phyloP scores from a whole-genome alignment of 2,797 vertebrate species.

The Oryzias sinensis region DNA sequence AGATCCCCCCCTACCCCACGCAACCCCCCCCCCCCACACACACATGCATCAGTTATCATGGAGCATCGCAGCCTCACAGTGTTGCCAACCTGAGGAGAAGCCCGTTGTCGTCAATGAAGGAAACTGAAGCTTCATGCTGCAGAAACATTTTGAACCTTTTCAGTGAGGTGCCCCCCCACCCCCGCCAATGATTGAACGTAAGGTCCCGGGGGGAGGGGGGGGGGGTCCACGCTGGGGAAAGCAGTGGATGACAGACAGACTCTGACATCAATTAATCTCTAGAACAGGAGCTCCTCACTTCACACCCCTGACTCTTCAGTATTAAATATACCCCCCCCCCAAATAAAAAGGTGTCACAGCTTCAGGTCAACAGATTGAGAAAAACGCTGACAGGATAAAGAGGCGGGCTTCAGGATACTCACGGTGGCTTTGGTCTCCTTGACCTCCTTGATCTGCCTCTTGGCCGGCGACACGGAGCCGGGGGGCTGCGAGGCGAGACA shows the following conservation, averaged over 20 bases:
- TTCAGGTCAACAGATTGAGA: conserved; percentile 32
- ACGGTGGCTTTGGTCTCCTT: conserved; percentile 90
- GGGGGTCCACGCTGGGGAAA: not conserved
- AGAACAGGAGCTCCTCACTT: conserved; percentile 12
- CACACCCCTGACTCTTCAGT: conserved; percentile 9
- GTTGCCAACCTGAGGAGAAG: conserved; percentile 31
- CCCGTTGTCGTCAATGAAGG: not conserved
- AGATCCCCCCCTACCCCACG: conserved; percentile 6
- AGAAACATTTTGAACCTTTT: not conserved
- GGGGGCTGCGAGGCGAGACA: conserved; percentile 88
- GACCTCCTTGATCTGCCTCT: conserved; percentile 86
- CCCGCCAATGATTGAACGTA: not conserved
- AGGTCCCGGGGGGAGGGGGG: not conserved
- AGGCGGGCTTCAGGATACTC: conserved; percentile 65
- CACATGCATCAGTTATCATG: not conserved
- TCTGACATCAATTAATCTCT: conserved; percentile 21
- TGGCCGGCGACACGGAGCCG: conserved; percentile 86
- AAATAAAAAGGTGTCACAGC: not conserved
- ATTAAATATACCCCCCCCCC: no score
- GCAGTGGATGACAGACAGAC: conserved; percentile 16
- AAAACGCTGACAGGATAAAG: not conserved
- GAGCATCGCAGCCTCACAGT: conserved; percentile 47
- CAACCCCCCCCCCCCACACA: not conserved
- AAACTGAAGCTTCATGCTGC: not conserved
- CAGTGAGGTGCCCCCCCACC: not conserved